Evolutionary conservation across 92 coral and sea anemone species (phyloP).

Genomic region (Anthopleura xanthogrammica): DNA sequence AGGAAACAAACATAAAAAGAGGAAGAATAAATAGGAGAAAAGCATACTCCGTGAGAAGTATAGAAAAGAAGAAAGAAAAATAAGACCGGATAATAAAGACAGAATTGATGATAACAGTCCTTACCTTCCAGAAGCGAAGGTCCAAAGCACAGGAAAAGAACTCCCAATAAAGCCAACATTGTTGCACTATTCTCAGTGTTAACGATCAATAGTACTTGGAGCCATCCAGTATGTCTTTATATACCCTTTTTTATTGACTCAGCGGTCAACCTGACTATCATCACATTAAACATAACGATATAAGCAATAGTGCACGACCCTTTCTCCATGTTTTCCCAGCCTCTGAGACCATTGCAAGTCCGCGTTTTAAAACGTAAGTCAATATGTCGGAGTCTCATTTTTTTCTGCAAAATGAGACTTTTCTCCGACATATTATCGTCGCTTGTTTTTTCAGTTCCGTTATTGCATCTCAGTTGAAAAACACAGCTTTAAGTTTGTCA

Average conservation of each 20-base stretch:
- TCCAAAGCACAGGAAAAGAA: background rate
- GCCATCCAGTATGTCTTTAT: background rate
- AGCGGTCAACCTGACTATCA: background rate
- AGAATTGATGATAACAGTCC: background rate
- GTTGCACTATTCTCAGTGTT: background rate
- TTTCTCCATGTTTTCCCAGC: background rate
- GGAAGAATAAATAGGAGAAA: no score
- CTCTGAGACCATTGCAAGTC: background rate
- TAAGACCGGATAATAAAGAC: no score
- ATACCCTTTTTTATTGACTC: background rate
- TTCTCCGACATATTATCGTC: background rate
- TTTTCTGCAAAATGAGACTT: background rate
- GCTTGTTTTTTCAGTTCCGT: background rate
- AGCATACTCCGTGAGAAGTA: no score
- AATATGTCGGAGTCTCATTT: background rate
- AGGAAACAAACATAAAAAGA: no score
- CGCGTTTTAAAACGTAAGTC: background rate
- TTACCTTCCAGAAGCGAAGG: slow-evolving; percentile 1
- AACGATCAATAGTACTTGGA: no score
- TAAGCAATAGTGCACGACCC: background rate
- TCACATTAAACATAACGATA: background rate
- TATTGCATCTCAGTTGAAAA: background rate
- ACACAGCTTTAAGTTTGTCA: background rate
- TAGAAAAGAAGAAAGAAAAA: no score
- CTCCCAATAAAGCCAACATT: background rate